Evolutionary conservation across 2,888 invertebrate genomes (phyloP), one percentile per base, ranked within the genome.

Genomic region (Pandemis heparana): DNA sequence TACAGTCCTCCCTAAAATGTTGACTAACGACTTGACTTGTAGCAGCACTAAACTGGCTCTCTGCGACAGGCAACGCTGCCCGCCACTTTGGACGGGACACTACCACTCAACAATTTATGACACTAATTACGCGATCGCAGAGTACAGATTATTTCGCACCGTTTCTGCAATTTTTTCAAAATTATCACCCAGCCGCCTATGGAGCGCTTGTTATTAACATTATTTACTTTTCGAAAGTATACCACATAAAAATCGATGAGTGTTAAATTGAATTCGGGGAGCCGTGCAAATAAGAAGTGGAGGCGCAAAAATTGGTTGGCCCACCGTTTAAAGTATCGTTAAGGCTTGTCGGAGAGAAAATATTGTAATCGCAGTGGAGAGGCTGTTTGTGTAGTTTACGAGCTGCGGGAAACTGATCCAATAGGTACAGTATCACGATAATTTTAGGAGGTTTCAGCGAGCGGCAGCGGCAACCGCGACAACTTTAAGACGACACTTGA

Each of bases 211-310:
- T 87, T 87, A 90, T 92, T 87, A 90, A 87, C 87, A 89, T 93
- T 91, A 92, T 88, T 92, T 87, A 87, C 83, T 80, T 82, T 85
- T 87, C 87, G 84, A 87, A 82, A 86, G 83, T 82, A 82, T 81
- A 82, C 80, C 86, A 84, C 87, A 88, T 88, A 88, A 92, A 91
- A 87, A 86, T 87, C 89, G 90, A 90, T 89, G 91, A 87, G 90
- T 91, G 92, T 88, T 92, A 91, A 95, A 95, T 94, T 94, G 93
- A 94, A 92, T 94, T 90, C 89, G 88, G 85, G 89, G 88, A 90
- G 89, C 87, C 87, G 82, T 85, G 84, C 89, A 92, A 94, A 94
- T 93, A 92, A 91, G 90, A 91, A 90, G 87, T 83, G 87, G 82
- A 88, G 89, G 92, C 84, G 92, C 88, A 92, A 92, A 94, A 94